Percentiles rank a stretch among this genome's conserved stretches.
Evolutionary conservation across 2,797 vertebrate genomes (phyloP).

Genomic region (Rhinatrema bivittatum): DNA sequence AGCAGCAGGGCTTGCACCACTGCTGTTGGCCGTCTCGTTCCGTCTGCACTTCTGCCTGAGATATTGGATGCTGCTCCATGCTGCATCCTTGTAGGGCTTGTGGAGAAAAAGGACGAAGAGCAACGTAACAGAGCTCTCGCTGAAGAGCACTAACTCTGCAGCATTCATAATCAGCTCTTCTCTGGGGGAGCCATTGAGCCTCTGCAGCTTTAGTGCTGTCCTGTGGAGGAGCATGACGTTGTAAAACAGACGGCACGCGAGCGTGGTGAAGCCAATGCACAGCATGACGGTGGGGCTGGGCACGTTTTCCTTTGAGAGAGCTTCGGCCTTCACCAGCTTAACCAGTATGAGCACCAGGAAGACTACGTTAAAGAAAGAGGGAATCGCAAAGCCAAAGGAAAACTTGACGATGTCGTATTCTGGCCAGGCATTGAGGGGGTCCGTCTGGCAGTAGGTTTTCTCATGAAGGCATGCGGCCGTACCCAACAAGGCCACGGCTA

Average conservation of each 20-base stretch:
- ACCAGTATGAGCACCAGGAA: slow-evolving; percentile 30
- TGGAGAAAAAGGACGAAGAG: slow-evolving; percentile 50
- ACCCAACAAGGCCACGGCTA: slow-evolving; percentile 45
- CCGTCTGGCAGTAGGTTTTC: slow-evolving; percentile 46
- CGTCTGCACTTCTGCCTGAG: slow-evolving; percentile 40
- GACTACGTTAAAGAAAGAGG: slow-evolving; percentile 39
- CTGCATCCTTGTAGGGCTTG: slow-evolving; percentile 38
- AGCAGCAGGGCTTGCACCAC: too few species aligned
- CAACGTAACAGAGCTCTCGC: slow-evolving; percentile 54
- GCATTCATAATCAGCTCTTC: slow-evolving; percentile 49
- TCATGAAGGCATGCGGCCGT: background rate
- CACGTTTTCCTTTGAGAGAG: background rate
- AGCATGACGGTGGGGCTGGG: slow-evolving; percentile 15
- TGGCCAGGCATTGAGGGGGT: slow-evolving; percentile 35
- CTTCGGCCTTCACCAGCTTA: slow-evolving; percentile 18
- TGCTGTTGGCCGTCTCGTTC: background rate
- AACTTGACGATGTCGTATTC: slow-evolving; percentile 57
- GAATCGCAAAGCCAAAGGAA: slow-evolving; percentile 50
- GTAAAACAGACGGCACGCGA: slow-evolving; percentile 57
- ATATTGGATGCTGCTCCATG: slow-evolving; percentile 20
- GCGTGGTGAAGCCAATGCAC: background rate
- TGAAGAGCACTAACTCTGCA: slow-evolving; percentile 62
- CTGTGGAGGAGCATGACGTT: slow-evolving; percentile 45
- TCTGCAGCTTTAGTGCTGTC: slow-evolving; percentile 20
- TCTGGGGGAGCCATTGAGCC: background rate